Percentiles rank a stretch among this genome's conserved stretches.
Evolutionary conservation across 2,113 vertebrate genomes (phyloP).

Genomic region (Puntigrus tetrazona): DNA sequence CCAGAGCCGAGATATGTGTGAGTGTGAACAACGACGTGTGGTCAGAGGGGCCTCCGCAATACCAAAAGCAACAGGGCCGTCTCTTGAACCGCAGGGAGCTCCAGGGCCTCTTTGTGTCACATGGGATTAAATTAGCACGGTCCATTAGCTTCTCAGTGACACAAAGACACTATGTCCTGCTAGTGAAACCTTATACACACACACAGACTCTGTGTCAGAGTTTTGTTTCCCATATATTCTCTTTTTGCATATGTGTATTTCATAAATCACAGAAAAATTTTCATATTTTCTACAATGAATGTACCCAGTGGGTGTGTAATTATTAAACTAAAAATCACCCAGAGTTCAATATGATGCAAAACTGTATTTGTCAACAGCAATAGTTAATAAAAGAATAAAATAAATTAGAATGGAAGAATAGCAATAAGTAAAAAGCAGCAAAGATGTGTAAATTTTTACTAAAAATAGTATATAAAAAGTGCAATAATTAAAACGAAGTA

Average conservation of each 20-base stretch:
- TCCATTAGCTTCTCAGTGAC: slow-evolving; percentile 54
- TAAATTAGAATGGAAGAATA: neutral
- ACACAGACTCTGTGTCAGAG: slow-evolving; percentile 6
- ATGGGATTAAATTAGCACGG: slow-evolving; percentile 55
- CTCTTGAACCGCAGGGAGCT: slow-evolving; percentile 8
- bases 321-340: neutral
- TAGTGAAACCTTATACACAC: slow-evolving; percentile 29
- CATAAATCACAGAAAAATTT: neutral
- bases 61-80: slow-evolving; percentile 33
- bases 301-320: neutral
- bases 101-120: slow-evolving; percentile 47
- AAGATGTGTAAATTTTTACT: neutral
- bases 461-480: neutral
- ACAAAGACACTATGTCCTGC: slow-evolving; percentile 44
- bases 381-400: neutral
- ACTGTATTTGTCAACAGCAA: neutral
- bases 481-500: neutral
- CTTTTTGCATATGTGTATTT: neutral
- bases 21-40: slow-evolving; percentile 28
- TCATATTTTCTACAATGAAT: neutral
- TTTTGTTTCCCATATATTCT: neutral
- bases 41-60: slow-evolving; percentile 4
- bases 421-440: neutral
- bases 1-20: neutral
- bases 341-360: neutral